Percentiles rank a stretch among this genome's conserved stretches.
Conservation (phyloP, 2,797 vertebrate genomes). For the Leptoclinus maculatus region DNA sequence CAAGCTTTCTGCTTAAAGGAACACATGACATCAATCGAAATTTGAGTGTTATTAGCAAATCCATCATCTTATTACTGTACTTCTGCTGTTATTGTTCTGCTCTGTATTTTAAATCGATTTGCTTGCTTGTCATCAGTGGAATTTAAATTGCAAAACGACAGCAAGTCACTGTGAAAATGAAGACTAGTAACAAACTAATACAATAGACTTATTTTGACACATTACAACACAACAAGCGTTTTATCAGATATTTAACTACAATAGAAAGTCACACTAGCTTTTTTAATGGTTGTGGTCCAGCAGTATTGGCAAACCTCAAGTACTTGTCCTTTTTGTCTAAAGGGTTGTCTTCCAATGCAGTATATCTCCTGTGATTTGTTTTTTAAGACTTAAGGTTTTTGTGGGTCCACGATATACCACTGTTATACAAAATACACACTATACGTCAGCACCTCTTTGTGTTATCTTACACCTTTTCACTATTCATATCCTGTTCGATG, state of each 20-base stretch:
- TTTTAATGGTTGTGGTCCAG: not conserved
- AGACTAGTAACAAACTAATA: not conserved
- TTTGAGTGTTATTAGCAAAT: conserved; percentile 1
- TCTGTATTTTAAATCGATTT: conserved; percentile 11
- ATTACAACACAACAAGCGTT: not conserved
- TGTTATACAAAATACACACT: not conserved
- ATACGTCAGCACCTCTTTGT: not conserved
- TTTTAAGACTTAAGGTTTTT: not conserved
- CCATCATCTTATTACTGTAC: not conserved
- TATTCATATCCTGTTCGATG: not conserved
- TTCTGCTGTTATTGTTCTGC: not conserved
- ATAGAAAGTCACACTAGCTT: not conserved
- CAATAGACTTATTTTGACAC: not conserved
- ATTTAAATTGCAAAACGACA: conserved; percentile 15
- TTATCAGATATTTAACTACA: not conserved
- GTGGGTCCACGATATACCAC: not conserved
- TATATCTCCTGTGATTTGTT: not conserved
- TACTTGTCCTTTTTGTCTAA: not conserved
- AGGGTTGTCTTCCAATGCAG: not conserved
- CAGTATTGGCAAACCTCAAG: not conserved
- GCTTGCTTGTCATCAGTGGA: not conserved
- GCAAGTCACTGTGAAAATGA: not conserved
- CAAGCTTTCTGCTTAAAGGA: not conserved
- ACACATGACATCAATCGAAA: not conserved
- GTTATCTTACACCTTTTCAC: not conserved